Conservation (phyloP, 2,888 invertebrate genomes). For the Rhogogaster chlorosoma region DNA sequence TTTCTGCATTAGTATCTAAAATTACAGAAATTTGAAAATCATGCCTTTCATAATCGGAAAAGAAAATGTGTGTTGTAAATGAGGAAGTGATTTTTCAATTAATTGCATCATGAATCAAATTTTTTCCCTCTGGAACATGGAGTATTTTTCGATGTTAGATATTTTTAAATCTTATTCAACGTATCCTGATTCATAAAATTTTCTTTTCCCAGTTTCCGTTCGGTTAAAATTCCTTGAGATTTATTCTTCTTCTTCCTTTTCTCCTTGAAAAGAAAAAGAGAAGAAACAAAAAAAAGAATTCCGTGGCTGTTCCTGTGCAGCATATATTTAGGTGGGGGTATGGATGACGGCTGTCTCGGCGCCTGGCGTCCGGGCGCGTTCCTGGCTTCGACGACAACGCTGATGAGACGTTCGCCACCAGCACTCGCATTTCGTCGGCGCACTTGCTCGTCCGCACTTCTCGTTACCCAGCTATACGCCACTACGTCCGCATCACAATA, state of each 20-base stretch:
- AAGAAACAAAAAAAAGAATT: neutral
- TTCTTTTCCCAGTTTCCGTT: constrained; percentile 6
- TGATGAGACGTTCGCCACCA: constrained; percentile 33
- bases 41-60: neutral
- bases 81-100: neutral
- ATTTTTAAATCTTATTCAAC: neutral
- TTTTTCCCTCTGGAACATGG: neutral
- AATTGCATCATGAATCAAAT: neutral
- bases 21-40: neutral
- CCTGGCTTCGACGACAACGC: constrained; percentile 26
- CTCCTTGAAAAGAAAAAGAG: no score
- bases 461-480: neutral
- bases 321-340: constrained; percentile 17
- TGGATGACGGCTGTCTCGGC: constrained; percentile 25
- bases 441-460: constrained; percentile 41
- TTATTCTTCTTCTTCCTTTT: neutral
- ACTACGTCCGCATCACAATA: neutral
- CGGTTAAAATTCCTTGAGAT: neutral
- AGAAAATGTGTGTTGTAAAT: neutral
- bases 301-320: neutral
- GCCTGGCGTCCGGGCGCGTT: constrained; percentile 32
- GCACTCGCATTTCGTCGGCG: constrained; percentile 46
- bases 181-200: constrained; percentile 24
- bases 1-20: no score
- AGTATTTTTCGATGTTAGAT: neutral